phyloP scores from a whole-genome alignment of 2,113 vertebrate species.

The Okapia johnstoni region DNA sequence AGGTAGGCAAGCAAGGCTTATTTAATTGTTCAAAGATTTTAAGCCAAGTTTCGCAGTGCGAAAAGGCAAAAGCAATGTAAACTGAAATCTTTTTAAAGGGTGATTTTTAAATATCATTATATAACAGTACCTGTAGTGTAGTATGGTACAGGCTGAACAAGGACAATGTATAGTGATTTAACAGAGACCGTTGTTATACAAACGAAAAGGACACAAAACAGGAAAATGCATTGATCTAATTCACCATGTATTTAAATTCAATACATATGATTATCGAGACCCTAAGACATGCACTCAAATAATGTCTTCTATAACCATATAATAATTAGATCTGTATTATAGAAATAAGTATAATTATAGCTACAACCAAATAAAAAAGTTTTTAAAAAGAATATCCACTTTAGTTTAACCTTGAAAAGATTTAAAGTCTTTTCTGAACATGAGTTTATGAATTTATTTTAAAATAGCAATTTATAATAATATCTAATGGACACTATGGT shows the following conservation, averaged over 20 bases:
- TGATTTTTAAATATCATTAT: conserved; percentile 28
- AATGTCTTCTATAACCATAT: neutral
- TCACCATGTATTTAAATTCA: conserved; percentile 30
- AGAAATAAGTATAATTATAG: conserved; percentile 24
- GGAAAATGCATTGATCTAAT: neutral
- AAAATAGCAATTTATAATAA: conserved; percentile 33
- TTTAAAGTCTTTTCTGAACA: neutral
- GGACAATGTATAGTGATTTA: neutral
- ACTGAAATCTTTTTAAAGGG: conserved; percentile 25
- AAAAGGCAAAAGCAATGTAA: conserved; percentile 13
- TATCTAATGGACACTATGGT: neutral
- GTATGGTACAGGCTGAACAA: neutral
- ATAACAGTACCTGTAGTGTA: neutral
- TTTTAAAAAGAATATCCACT: conserved; percentile 27
- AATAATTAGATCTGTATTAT: neutral
- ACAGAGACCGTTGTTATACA: conserved; percentile 29
- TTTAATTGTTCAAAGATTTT: conserved; percentile 74
- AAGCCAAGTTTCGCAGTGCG: conserved; percentile 63
- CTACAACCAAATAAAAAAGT: conserved; percentile 36
- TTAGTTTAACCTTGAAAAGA: neutral
- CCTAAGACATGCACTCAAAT: neutral
- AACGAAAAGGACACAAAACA: conserved; percentile 36
- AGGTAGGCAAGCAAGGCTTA: conserved; percentile 55
- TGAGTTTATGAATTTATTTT: neutral
- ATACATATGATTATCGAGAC: neutral